Conservation (phyloP, 2,113 vertebrate species). For the Notarius lentiginosus region DNA sequence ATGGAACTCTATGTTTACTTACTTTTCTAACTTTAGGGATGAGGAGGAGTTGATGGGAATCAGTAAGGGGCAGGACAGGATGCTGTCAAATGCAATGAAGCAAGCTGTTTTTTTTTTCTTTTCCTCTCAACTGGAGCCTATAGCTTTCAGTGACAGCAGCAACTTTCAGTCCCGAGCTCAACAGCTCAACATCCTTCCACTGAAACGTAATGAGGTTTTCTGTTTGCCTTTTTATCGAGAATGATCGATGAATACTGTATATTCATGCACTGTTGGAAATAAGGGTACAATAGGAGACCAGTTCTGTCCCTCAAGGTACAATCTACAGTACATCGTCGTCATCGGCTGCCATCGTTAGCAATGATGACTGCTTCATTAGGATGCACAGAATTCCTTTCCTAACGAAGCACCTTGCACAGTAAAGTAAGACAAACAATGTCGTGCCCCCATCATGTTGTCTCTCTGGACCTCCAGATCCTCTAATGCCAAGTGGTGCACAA, state of each 20-base stretch:
- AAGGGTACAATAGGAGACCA: too few species aligned
- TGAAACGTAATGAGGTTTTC: not conserved
- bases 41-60: conserved; percentile 8
- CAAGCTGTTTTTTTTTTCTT: not conserved
- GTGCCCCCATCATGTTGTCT: too few species aligned
- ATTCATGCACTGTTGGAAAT: not conserved
- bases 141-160: not conserved
- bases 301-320: too few species aligned
- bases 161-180: not conserved
- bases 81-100: conserved; percentile 7
- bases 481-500: too few species aligned
- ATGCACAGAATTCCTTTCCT: too few species aligned
- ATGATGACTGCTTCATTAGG: too few species aligned
- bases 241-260: not conserved
- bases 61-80: conserved; percentile 5
- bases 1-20: conserved; percentile 15
- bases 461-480: too few species aligned
- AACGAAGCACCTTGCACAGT: too few species aligned
- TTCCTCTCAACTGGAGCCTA: not conserved
- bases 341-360: too few species aligned
- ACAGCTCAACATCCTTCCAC: not conserved
- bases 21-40: conserved; percentile 3
- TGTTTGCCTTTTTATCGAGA: not conserved
- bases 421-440: too few species aligned
- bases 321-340: too few species aligned